Evolutionary conservation across 2,113 vertebrate genomes (phyloP).

Genomic region (Muntiacus reevesi): DNA sequence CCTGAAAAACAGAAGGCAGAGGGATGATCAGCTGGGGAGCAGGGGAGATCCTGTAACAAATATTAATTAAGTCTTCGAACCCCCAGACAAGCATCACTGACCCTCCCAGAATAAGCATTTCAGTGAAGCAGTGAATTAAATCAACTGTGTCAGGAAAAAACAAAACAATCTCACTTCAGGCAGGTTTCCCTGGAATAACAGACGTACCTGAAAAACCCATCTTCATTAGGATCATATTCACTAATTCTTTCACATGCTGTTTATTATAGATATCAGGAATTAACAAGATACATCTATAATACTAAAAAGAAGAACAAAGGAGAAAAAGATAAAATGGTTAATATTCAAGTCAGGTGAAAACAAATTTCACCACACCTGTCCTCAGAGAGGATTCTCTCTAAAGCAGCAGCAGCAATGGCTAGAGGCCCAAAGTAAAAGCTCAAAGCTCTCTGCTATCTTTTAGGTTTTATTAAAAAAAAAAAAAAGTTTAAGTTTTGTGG

Average conservation of each 20-base stretch:
- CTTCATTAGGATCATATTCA: slow-evolving; percentile 95
- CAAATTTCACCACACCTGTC: neutral
- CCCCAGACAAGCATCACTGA: neutral
- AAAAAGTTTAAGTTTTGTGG: neutral
- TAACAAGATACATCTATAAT: slow-evolving; percentile 97
- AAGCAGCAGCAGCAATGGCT: neutral
- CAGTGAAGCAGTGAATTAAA: neutral
- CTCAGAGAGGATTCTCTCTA: neutral
- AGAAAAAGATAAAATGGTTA: neutral
- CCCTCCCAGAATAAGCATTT: neutral
- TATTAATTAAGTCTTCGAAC: neutral
- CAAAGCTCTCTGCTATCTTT: neutral
- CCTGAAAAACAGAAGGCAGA: slow-evolving; percentile 77
- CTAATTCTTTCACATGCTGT: slow-evolving; percentile 94
- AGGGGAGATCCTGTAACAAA: neutral
- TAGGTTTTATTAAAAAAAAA: neutral
- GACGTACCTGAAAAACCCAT: slow-evolving; percentile 97
- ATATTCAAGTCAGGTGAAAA: neutral
- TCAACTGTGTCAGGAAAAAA: neutral
- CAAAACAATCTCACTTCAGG: neutral
- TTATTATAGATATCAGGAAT: slow-evolving; percentile 98
- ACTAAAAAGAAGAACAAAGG: slow-evolving; percentile 80
- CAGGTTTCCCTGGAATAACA: neutral
- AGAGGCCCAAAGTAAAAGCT: neutral
- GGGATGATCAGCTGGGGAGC: neutral